phyloP scores from a whole-genome alignment of 2,113 vertebrate genomes.

The Phalacrocorax carbo region DNA sequence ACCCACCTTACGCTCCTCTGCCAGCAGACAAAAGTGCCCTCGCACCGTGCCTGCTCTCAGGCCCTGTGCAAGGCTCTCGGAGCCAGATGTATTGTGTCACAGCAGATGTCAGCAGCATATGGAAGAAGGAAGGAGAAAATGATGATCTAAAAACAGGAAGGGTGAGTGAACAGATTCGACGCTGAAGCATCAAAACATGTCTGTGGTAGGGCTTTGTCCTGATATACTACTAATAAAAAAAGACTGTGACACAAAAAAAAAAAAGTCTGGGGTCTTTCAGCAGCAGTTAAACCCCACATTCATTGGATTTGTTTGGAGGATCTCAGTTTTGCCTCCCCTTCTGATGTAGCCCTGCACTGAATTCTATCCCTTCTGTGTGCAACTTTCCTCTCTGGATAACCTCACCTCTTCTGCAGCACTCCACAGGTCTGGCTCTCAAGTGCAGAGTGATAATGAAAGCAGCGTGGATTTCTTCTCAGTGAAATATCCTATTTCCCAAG shows the following conservation, averaged over 20 bases:
- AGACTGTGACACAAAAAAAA: background rate
- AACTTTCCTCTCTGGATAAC: slow-evolving; percentile 15
- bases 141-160: slow-evolving; percentile 37
- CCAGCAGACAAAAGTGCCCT: slow-evolving; percentile 4
- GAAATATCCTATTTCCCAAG: slow-evolving; percentile 56
- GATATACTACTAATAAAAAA: background rate
- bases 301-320: background rate
- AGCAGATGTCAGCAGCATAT: slow-evolving; percentile 61
- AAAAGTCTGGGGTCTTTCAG: background rate
- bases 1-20: background rate
- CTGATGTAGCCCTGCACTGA: background rate
- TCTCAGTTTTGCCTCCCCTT: background rate
- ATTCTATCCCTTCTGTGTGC: background rate
- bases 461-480: slow-evolving; percentile 42
- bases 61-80: background rate
- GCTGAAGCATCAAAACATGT: background rate
- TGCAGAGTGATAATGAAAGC: background rate
- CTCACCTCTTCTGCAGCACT: background rate
- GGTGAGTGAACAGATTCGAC: slow-evolving; percentile 21
- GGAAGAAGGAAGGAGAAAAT: slow-evolving; percentile 50
- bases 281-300: slow-evolving; percentile 18
- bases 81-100: slow-evolving; percentile 52
- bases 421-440: background rate
- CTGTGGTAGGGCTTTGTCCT: background rate
- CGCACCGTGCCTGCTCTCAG: background rate